Base-by-base conservation (phyloP, 2,797 vertebrate species). In the Tenualosa ilisha region DNA sequence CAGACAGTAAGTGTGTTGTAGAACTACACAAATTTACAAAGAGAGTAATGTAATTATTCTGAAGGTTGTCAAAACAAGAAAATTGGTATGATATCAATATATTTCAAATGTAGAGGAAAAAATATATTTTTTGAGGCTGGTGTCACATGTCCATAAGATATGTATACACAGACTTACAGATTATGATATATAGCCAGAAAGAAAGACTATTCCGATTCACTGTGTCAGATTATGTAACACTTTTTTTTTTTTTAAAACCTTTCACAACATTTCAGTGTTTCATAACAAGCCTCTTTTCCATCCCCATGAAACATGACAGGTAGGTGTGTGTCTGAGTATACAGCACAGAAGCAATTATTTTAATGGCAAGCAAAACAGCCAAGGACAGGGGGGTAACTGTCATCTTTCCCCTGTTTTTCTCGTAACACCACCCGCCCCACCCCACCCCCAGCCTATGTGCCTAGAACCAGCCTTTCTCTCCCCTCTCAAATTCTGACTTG, bases 1-100 rank as follows among this genome's bases (percentile, higher is more conserved):
- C 91, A 98, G 97, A 92, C 97, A 99, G 98, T 99, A 95, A 97
- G 98, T 98, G 6, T 26, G 40, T 37, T 13, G 0, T 15, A 26
- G 9, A 20, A 43, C 15, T 79, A 43, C 40, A 46, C 0, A 46
- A 22, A 79, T 40, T 0, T 51, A 9, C 1, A 6, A 51, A 72
- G 37, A 20, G 54, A 56, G 54, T 17, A 20, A 49, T 49, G 4
- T 49, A 49, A 8, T 49, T 49, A 5, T 49, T 49, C 46, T 31
- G 31, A 49, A 49, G 46, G 46, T 49, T 49, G 46, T 46, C 6
- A 46, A 46, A 46, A 46, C 2, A 6, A 46, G 43, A 46, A 46
- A 46, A 3, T 46, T 6, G 2, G 43, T 46, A 46, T 40, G 68
- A 13, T 31, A 75, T 75, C 5, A 20, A 6, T 43, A 40, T 4